phyloP scores from a whole-genome alignment of 2,888 invertebrate species.

The Spialia ferax region DNA sequence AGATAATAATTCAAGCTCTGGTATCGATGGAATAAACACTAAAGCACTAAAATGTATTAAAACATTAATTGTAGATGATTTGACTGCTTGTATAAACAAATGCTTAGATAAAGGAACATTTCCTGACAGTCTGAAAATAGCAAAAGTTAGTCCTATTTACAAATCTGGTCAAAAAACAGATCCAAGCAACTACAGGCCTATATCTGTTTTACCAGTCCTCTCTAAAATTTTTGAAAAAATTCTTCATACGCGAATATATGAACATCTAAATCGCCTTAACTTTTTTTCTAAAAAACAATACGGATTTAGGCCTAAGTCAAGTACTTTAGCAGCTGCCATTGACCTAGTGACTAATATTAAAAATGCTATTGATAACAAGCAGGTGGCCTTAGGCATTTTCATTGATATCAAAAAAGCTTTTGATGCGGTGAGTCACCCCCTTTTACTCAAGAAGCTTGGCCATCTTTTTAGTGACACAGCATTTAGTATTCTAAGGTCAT shows the following conservation, averaged over 20 bases:
- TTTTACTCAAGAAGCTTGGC: neutral
- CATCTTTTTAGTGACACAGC: neutral
- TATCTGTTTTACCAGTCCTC: neutral
- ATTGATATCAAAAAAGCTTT: neutral
- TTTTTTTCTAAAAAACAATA: neutral
- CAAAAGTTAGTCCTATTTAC: neutral
- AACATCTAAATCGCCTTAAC: neutral
- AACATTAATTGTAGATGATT: neutral
- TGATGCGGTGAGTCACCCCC: neutral
- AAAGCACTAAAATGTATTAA: neutral
- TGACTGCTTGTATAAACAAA: neutral
- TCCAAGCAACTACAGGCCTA: neutral
- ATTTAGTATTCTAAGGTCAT: neutral
- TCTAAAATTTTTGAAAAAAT: neutral
- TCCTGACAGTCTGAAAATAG: neutral
- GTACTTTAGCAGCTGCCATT: constrained; percentile 1
- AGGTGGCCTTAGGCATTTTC: neutral
- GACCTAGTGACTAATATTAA: neutral
- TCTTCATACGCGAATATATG: neutral
- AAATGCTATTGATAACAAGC: neutral
- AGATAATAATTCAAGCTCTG: neutral
- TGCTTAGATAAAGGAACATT: neutral
- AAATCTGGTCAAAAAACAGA: neutral
- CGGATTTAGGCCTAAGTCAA: neutral
- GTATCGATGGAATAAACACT: neutral